These are phyloP conservation scores for Salminus brasiliensis DNA, from an alignment of 2,113 vertebrate genomes.

Conservation along the genomic window DNA sequence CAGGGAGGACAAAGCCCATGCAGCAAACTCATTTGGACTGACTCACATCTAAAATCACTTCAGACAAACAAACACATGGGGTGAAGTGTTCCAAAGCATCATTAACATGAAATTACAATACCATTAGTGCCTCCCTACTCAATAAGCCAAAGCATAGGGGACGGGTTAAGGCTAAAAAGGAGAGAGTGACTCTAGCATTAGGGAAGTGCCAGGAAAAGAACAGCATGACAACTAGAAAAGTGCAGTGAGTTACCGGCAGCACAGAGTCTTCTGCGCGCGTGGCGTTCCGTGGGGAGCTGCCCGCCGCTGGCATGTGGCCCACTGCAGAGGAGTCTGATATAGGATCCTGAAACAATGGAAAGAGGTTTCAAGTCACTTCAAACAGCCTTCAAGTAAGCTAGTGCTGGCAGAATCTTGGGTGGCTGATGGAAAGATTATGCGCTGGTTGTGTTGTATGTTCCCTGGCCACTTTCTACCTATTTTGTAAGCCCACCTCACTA, in stretches of 20 bases:
- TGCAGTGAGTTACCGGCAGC: slow-evolving; percentile 68
- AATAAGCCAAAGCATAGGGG: slow-evolving; percentile 32
- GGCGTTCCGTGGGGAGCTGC: slow-evolving; percentile 68
- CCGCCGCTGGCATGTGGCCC: slow-evolving; percentile 65
- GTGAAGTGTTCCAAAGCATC: slow-evolving; percentile 41
- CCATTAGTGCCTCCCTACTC: slow-evolving; percentile 42
- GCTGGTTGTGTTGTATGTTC: not conserved
- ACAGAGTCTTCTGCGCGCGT: slow-evolving; percentile 75
- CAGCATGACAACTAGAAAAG: not conserved
- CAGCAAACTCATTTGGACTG: slow-evolving; percentile 44
- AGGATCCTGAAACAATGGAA: slow-evolving; percentile 64
- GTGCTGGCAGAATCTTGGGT: not conserved
- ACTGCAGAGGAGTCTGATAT: slow-evolving; percentile 57
- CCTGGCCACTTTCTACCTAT: too few relatives aligned
- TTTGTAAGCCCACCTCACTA: too few relatives aligned
- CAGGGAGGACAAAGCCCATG: slow-evolving; percentile 13
- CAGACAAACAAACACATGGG: slow-evolving; percentile 52
- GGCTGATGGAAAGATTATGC: not conserved
- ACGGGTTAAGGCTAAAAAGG: slow-evolving; percentile 17
- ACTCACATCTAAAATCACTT: slow-evolving; percentile 46
- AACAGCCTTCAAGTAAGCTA: not conserved
- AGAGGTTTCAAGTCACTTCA: slow-evolving; percentile 11
- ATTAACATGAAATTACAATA: slow-evolving; percentile 53
- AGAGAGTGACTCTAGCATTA: slow-evolving; percentile 12
- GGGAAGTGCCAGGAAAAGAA: slow-evolving; percentile 13